Conservation (phyloP, 2,797 vertebrate genomes). For the Mycteria americana region DNA sequence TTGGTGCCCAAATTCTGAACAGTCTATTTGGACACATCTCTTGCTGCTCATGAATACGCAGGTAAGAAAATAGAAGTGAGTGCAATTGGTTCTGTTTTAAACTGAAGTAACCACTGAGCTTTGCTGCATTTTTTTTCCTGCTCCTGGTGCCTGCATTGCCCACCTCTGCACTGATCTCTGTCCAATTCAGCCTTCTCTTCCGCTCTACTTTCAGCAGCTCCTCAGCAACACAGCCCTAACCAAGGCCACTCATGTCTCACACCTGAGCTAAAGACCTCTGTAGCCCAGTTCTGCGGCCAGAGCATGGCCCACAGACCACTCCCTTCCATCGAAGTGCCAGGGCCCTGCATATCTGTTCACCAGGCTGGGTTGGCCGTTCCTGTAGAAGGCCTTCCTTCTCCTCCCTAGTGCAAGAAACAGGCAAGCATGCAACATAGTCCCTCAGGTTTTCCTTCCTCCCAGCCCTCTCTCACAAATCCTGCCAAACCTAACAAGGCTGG, state of each 20-base stretch:
- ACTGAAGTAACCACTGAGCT: not conserved
- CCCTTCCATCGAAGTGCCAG: not conserved
- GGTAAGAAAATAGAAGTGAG: not conserved
- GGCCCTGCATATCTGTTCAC: not conserved
- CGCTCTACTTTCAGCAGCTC: not conserved
- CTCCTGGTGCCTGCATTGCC: not conserved
- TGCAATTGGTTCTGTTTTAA: not conserved
- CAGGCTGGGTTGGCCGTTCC: not conserved
- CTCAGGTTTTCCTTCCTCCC: not conserved
- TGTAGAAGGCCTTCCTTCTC: not conserved
- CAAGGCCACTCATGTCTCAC: not conserved
- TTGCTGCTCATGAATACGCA: not conserved
- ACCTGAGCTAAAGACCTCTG: not conserved
- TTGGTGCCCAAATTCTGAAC: not conserved
- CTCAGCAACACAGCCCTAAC: not conserved
- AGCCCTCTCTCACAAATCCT: not conserved
- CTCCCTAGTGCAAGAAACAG: not conserved
- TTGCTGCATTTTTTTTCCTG: not conserved
- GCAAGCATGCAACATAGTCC: not conserved
- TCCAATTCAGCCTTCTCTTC: not conserved
- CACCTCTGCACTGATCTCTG: not conserved
- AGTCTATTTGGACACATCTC: not conserved
- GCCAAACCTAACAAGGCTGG: not conserved
- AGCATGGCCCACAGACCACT: not conserved
- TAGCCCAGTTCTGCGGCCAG: not conserved